Evolutionary conservation across 2,888 invertebrate genomes (phyloP), one percentile per base, ranked within the genome.

Genomic region (Phaedon cochleariae): DNA sequence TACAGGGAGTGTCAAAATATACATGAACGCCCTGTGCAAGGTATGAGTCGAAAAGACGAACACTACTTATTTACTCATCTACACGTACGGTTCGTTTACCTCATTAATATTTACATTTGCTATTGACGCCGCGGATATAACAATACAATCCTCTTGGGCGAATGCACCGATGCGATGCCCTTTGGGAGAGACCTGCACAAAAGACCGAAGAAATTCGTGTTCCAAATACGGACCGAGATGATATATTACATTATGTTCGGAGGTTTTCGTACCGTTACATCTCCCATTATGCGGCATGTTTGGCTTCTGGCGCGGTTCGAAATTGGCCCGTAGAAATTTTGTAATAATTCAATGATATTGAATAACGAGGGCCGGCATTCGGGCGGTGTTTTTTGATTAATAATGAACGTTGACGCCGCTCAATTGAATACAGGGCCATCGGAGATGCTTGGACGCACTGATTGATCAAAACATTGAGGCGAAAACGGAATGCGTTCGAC

Each of bases 251-350:
- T 34, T 2, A 49, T 48, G 49, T 65, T 65, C 52, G 52, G 51
- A 63, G 41, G 37, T 53, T 53, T 37, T 65, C 55, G 41, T 46
- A 65, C 65, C 65, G 65, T 65, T 57, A 57, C 15, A 15, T 41
- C n/a, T n/a, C 20, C 26, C 26, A 41, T 57, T 57, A 57, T 41
- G 6, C 7, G 41, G 41, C 45, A 26, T 37, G 37, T 46, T 57
- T 53, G 31, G 55, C 65, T 62, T 41, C 37, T 34, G 65, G 65
- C 60, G 18, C 34, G 49, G 55, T 61, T 65, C 58, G 57, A 65
- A 65, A 65, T 65, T 65, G 61, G 61, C 61, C 61, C 60, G 53
- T n/a, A 60, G 52, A 62, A 31, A 57, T 65, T 65, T 61, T 54
- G 61, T 65, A 61, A 65, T 65, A 58, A 65, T 45, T 57, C 17